Evolutionary conservation across 2,888 invertebrate genomes (phyloP).

Genomic region (Oscheius sp.): DNA sequence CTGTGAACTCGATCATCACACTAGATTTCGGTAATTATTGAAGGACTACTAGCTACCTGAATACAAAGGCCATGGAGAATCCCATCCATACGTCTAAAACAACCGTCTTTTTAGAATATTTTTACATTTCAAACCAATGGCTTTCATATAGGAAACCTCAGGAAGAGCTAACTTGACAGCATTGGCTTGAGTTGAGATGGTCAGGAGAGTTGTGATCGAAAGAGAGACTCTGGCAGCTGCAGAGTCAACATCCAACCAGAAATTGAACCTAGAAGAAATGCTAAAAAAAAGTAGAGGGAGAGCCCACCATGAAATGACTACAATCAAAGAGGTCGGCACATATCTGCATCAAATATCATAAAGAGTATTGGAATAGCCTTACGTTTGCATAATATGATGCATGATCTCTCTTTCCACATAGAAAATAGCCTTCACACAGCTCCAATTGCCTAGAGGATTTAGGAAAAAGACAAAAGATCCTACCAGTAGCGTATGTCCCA

Average conservation of each 20-base stretch:
- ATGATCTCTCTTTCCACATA: constrained; percentile 74
- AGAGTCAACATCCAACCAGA: constrained; percentile 69
- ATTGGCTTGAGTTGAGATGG: constrained; percentile 65
- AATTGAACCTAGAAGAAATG: constrained; percentile 67
- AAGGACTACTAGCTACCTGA: constrained; percentile 70
- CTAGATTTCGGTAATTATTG: constrained; percentile 22
- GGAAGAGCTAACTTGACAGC: constrained; percentile 68
- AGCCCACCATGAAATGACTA: constrained; percentile 75
- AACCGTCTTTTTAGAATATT: too few relatives aligned
- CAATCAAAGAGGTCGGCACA: constrained; percentile 75
- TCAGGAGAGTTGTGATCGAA: constrained; percentile 67
- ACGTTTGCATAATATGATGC: constrained; percentile 75
- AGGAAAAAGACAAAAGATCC: not conserved
- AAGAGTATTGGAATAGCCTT: too few relatives aligned
- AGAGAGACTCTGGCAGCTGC: constrained; percentile 68
- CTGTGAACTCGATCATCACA: constrained; percentile 70
- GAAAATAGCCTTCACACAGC: constrained; percentile 75
- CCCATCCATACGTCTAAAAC: constrained; percentile 47
- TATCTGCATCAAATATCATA: too few relatives aligned
- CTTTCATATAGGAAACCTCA: constrained; percentile 69
- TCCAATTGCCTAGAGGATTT: constrained; percentile 73
- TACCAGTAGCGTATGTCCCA: constrained; percentile 69
- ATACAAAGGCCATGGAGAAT: constrained; percentile 71
- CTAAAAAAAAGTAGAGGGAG: too few relatives aligned
- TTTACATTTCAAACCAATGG: too few relatives aligned